Evolutionary conservation across 2,113 vertebrate genomes (phyloP).

Genomic region (Andinoacara biseriatus): DNA sequence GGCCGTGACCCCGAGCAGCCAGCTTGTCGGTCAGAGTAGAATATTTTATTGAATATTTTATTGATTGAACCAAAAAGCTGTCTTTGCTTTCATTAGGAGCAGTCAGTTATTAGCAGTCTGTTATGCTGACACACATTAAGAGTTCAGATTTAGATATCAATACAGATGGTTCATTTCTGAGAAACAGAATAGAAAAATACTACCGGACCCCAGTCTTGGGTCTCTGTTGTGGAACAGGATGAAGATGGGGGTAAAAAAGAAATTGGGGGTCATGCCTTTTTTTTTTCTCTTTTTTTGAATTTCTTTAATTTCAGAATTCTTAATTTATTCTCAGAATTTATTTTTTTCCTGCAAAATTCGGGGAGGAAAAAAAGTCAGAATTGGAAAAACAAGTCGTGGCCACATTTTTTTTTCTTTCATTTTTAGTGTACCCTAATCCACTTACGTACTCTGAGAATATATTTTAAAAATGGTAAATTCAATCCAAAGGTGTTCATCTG

Average conservation of each 20-base stretch:
- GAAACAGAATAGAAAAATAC: neutral
- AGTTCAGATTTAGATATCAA: neutral
- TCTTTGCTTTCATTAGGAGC: neutral
- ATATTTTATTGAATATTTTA: conserved; percentile 28
- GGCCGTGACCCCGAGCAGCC: conserved; percentile 31
- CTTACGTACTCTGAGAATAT: no score
- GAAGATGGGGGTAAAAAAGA: neutral
- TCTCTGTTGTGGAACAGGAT: neutral
- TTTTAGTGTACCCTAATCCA: no score
- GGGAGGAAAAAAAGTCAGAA: neutral
- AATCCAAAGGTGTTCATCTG: no score
- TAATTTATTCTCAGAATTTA: neutral
- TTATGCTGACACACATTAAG: neutral
- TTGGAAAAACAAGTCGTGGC: neutral
- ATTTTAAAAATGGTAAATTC: no score
- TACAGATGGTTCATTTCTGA: neutral
- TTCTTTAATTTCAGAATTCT: no score
- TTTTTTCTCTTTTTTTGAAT: neutral
- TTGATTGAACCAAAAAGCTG: neutral
- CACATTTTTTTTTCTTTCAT: no score
- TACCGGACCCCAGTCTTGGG: neutral
- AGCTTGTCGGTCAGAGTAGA: neutral
- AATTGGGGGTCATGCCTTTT: neutral
- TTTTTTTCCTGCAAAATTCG: neutral
- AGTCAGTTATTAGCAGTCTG: neutral